Conservation (phyloP, 2,113 vertebrate species). For the Salvelinus namaycush region DNA sequence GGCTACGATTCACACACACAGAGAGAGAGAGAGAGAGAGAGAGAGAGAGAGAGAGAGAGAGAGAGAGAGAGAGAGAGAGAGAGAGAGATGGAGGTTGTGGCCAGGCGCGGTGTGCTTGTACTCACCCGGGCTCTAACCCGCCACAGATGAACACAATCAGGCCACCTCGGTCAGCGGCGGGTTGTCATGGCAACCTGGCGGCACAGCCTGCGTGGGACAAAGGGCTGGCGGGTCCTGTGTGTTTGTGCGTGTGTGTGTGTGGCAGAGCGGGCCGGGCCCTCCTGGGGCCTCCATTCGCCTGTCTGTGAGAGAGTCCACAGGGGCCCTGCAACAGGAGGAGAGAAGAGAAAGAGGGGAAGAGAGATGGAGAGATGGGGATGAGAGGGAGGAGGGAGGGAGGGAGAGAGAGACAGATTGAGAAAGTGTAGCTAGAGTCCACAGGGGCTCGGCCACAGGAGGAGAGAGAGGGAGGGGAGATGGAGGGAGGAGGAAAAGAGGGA, state of each 20-base stretch:
- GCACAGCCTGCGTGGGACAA: conserved; percentile 85
- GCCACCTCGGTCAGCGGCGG: conserved; percentile 76
- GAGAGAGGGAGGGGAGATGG: neutral
- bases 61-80: neutral
- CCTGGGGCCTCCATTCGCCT: conserved; percentile 72
- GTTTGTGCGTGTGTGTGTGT: conserved; percentile 40
- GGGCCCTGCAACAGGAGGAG: conserved; percentile 57
- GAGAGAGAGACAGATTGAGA: neutral
- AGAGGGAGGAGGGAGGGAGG: neutral
- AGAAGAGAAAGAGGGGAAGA: too few relatives aligned
- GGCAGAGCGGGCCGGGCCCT: conserved; percentile 61
- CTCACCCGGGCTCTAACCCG: conserved; percentile 53
- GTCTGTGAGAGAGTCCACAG: conserved; percentile 69
- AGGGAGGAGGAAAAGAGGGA: neutral
- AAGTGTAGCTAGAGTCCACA: conserved; percentile 34
- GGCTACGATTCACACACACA: neutral
- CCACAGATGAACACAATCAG: conserved; percentile 85
- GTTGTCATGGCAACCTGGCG: conserved; percentile 92
- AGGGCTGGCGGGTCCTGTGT: conserved; percentile 78
- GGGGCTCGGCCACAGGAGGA: neutral
- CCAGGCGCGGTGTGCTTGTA: conserved; percentile 37
- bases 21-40: neutral
- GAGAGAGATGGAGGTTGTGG: conserved; percentile 15
- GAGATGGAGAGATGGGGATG: neutral
- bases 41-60: neutral